A percentile compares a stretch with the other conserved stretches of the same genome.
Conservation (phyloP, 2,888 invertebrate species). For the Tiliacea citrago region DNA sequence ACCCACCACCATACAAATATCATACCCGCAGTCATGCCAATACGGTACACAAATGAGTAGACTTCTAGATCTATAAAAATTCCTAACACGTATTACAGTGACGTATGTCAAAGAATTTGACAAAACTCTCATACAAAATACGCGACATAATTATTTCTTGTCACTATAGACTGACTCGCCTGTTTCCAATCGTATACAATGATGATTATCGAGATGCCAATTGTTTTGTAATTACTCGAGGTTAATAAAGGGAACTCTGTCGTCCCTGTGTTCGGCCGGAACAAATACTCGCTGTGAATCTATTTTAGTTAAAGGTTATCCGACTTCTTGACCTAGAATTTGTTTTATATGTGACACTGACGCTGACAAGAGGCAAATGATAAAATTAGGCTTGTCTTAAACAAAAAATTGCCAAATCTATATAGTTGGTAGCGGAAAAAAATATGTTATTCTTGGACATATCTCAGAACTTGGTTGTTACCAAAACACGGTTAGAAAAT, state of each 20-base stretch:
- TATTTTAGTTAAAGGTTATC: conserved; percentile 65
- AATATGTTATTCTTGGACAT: too few species aligned
- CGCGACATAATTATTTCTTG: conserved; percentile 2
- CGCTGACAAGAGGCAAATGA: too few species aligned
- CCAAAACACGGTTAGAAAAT: too few species aligned
- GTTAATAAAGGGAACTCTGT: conserved; percentile 45
- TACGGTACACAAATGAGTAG: too few species aligned
- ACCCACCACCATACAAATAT: too few species aligned
- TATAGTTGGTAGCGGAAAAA: too few species aligned
- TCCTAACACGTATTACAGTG: not conserved
- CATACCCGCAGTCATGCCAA: too few species aligned
- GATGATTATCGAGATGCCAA: conserved; percentile 31
- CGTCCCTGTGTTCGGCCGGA: conserved; percentile 43
- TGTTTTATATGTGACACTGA: conserved; percentile 45
- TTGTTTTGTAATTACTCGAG: conserved; percentile 37
- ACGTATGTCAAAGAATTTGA: conserved; percentile 14
- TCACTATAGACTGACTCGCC: not conserved
- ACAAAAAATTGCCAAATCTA: too few species aligned
- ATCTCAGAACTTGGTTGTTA: too few species aligned
- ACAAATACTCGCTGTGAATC: conserved; percentile 48
- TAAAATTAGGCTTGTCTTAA: too few species aligned
- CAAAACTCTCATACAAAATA: conserved; percentile 5
- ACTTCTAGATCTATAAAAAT: not conserved
- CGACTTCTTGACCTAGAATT: conserved; percentile 63
- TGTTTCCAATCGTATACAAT: not conserved